Conservation (phyloP, 2,797 vertebrate species). For the Benthosema pterotum region DNA sequence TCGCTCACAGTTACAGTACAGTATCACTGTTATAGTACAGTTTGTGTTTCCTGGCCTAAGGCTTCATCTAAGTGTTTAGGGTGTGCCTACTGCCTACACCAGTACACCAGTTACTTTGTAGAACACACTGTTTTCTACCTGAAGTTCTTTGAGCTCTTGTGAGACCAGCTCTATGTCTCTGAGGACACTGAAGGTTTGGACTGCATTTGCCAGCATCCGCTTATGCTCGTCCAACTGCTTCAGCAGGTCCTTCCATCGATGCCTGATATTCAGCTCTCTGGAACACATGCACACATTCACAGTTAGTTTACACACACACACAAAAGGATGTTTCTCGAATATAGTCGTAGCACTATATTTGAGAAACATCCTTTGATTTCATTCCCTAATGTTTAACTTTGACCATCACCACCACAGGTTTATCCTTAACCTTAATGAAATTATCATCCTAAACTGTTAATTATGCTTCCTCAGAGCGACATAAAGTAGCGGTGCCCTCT, state of each 20-base stretch:
- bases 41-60: neutral
- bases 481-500: too few relatives aligned
- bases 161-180: slow-evolving; percentile 80
- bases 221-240: slow-evolving; percentile 79
- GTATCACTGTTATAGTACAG: too few relatives aligned
- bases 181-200: slow-evolving; percentile 77
- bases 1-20: too few relatives aligned
- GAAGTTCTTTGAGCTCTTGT: slow-evolving; percentile 84
- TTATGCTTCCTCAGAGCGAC: too few relatives aligned
- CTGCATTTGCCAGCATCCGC: slow-evolving; percentile 63
- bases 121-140: slow-evolving; percentile 68
- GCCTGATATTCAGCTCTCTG: slow-evolving; percentile 82
- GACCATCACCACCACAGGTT: too few relatives aligned
- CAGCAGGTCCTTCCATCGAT: slow-evolving; percentile 83
- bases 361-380: neutral
- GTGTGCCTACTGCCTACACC: too few relatives aligned
- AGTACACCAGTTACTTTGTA: too few relatives aligned
- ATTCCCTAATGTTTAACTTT: neutral
- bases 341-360: too few relatives aligned
- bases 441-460: too few relatives aligned
- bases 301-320: neutral
- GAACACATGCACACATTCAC: slow-evolving; percentile 15
- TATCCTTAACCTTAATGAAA: too few relatives aligned
- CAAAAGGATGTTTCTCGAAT: neutral
- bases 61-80: too few relatives aligned